Evolutionary conservation across 1,140 invertebrate species (phyloP).

Genomic region (Drosophila nigrodunni): DNA sequence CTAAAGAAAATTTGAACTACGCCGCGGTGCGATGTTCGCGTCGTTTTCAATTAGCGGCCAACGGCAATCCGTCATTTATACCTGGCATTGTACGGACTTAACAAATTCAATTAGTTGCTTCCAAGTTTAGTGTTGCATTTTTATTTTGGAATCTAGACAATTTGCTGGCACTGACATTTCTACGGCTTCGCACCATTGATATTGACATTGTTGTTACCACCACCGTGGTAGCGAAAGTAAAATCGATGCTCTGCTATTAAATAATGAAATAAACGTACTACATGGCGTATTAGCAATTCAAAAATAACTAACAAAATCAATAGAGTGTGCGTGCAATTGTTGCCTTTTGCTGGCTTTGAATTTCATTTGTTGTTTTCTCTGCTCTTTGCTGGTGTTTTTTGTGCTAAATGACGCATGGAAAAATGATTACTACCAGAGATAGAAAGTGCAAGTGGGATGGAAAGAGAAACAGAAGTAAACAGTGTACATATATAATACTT

Average conservation of each 20-base stretch:
- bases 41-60: constrained; percentile 75
- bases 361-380: constrained; percentile 23
- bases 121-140: constrained; percentile 24
- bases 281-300: constrained; percentile 72
- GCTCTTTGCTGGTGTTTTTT: constrained; percentile 30
- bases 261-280: constrained; percentile 52
- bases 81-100: constrained; percentile 58
- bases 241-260: constrained; percentile 62
- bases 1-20: constrained; percentile 43
- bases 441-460: not conserved
- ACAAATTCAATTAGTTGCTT: constrained; percentile 73
- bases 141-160: constrained; percentile 45
- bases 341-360: constrained; percentile 5
- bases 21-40: constrained; percentile 67
- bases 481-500: constrained; percentile 8
- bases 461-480: not conserved
- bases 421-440: constrained; percentile 51
- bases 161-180: constrained; percentile 21
- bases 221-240: constrained; percentile 17
- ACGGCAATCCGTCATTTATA: constrained; percentile 76
- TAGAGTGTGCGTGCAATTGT: constrained; percentile 45
- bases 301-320: constrained; percentile 46
- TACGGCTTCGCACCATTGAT: constrained; percentile 76
- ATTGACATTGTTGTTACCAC: constrained; percentile 67
- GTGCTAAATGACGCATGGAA: constrained; percentile 55